phyloP scores from a whole-genome alignment of 2,888 invertebrate genomes.

The Coleophora deauratella region DNA sequence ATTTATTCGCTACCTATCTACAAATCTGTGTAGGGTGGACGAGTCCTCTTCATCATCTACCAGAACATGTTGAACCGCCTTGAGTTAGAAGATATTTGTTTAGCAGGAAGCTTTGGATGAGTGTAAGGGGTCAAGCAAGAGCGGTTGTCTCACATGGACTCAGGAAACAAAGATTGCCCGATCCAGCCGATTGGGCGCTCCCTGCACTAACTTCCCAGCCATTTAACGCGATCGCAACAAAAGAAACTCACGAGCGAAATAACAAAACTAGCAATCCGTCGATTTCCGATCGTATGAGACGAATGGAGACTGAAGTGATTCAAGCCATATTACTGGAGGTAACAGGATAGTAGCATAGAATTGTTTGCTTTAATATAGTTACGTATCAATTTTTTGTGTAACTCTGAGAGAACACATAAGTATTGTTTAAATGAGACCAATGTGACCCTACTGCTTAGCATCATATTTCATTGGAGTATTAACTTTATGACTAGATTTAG shows the following conservation, averaged over 20 bases:
- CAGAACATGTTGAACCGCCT: slow-evolving; percentile 34
- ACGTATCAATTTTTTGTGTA: too few relatives aligned
- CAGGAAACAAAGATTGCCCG: slow-evolving; percentile 68
- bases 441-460: too few relatives aligned
- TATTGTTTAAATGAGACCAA: too few relatives aligned
- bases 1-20: slow-evolving; percentile 56
- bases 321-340: too few relatives aligned
- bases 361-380: too few relatives aligned
- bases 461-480: too few relatives aligned
- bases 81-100: slow-evolving; percentile 13
- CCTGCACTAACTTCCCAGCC: slow-evolving; percentile 69
- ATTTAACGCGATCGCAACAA: slow-evolving; percentile 73
- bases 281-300: slow-evolving; percentile 24
- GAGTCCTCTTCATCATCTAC: slow-evolving; percentile 38
- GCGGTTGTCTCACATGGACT: slow-evolving; percentile 53
- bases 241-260: slow-evolving; percentile 66
- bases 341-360: too few relatives aligned
- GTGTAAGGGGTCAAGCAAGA: slow-evolving; percentile 36
- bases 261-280: slow-evolving; percentile 65
- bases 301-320: too few relatives aligned
- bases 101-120: slow-evolving; percentile 14
- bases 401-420: too few relatives aligned
- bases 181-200: slow-evolving; percentile 66
- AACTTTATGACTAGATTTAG: too few relatives aligned
- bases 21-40: slow-evolving; percentile 45